Conservation (phyloP, 2,113 vertebrate species). For the Myrmecophaga tridactyla region DNA sequence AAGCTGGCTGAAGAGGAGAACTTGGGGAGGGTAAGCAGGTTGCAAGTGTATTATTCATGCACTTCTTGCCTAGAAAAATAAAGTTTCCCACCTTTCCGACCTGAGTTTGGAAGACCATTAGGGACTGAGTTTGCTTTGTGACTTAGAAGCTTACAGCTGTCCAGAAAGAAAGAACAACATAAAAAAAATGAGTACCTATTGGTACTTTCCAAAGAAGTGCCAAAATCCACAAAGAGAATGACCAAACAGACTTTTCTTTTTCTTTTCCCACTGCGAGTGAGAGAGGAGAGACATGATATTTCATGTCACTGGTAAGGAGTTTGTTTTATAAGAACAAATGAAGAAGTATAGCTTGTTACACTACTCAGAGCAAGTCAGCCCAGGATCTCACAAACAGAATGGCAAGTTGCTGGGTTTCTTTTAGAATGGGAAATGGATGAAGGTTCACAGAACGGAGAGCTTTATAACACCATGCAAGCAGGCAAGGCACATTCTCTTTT, state of each 20-base stretch:
- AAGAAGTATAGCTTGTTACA: conserved; percentile 55
- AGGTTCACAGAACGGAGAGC: background rate
- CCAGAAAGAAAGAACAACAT: background rate
- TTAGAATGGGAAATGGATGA: background rate
- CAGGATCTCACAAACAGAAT: background rate
- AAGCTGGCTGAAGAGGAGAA: conserved; percentile 38
- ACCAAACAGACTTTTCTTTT: background rate
- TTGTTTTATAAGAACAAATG: conserved; percentile 34
- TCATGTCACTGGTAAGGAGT: conserved; percentile 43
- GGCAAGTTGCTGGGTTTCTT: background rate
- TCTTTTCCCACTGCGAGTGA: conserved; percentile 69
- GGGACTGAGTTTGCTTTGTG: conserved; percentile 55
- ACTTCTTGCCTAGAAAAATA: conserved; percentile 61
- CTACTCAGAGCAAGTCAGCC: conserved; percentile 15
- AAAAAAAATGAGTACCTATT: conserved; percentile 59
- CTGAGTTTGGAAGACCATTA: background rate
- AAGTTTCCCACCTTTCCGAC: conserved; percentile 62
- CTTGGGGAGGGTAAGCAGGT: conserved; percentile 57
- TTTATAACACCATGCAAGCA: background rate
- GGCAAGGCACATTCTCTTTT: background rate
- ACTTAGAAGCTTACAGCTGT: background rate
- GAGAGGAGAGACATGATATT: conserved; percentile 61
- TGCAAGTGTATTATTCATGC: conserved; percentile 64
- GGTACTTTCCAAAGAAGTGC: conserved; percentile 72
- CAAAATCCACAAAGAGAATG: conserved; percentile 66